Evolutionary conservation across 2,888 invertebrate genomes (phyloP), one percentile per base, ranked within the genome.

Genomic region (Callyntrura guangdongensis): DNA sequence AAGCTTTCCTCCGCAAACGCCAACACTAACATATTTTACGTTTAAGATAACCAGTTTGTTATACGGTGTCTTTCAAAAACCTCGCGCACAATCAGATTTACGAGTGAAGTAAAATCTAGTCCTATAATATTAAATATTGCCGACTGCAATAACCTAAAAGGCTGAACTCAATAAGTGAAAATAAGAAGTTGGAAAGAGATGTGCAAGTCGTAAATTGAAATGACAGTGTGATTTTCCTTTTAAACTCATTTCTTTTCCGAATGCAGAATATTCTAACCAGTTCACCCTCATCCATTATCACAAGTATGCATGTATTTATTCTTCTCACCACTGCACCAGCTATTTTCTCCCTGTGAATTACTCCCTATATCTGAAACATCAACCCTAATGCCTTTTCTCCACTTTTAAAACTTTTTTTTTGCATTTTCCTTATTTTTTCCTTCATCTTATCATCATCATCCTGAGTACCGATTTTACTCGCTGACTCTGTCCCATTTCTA

Each of bases 121-220:
- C 6, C 36, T 36, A 36, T 36, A n/a, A n/a, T n/a, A 45, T 83
- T 83, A 64, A 83, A 83, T 67, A 67, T 36, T 36, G 36, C 36
- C 36, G 36, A 36, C 6, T 67, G 64, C 3, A 11, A 5, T 14
- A 11, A 5, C 11, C 64, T 67, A 67, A 25, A 27, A 25, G 64
- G 11, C 27, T 25, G 27, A 67, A 36, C 6, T 36, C 36, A 36
- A 36, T 6, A n/a, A 36, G 36, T 36, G 36, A 6, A 36, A 36
- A 36, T 36, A 36, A 36, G 36, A 36, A 49, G 83, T 14, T 25
- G n/a, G 64, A 27, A 53, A 8, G 67, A 83, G 67, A 67, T 67
- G 49, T 67, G 49, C 67, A 83, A 67, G 67, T 45, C 83, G 83
- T 83, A 83, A 83, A 83, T 83, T 83, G 83, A 83, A 83, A 83